Evolutionary conservation across 2,113 vertebrate genomes (phyloP), one percentile per base, ranked within the genome.

Genomic region (Gadus macrocephalus): DNA sequence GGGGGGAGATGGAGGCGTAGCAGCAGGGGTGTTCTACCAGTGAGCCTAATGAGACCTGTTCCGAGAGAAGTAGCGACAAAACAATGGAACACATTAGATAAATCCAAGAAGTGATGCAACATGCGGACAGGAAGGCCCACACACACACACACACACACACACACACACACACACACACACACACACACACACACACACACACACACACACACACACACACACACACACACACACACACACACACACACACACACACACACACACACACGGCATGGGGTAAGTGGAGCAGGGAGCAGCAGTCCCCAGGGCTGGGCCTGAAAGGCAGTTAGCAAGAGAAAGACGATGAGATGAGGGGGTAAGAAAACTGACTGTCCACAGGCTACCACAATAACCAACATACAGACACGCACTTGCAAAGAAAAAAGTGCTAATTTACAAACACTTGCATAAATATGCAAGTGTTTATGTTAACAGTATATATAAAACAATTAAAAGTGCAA

Each of bases 11-110:
- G 3, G 3, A 49, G 42, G 6, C 28, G 4, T 35, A 6, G 35
- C 66, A 78, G 64, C 62, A 3, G 31, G 55, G 19, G n/a, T 11
- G n/a, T 53, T 4, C 70, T 62, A 71, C 35, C 65, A 72, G 22
- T 38, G 71, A 63, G 66, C 68, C 78, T 82, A 83, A 84, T 84
- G 72, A 68, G 56, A 38, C 62, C n/a, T 49, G n/a, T 62, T 22
- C 77, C 15, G 31, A 42, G 62, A 56, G 69, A 20, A 64, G 19
- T 38, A 56, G 77, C 28, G 76, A 53, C 61, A 76, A 67, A 71
- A 75, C 61, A 58, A 80, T 69, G 81, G 80, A 85, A 66, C 55
- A 59, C 69, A 62, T 56, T 15, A n/a, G 5, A 71, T 70, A 68
- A 20, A 63, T 19, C 17, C 59, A 62, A 15, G 19, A 20, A 62